Evolutionary conservation across 1,140 invertebrate species (phyloP).

Genomic region (Adoxophyes honmai): DNA sequence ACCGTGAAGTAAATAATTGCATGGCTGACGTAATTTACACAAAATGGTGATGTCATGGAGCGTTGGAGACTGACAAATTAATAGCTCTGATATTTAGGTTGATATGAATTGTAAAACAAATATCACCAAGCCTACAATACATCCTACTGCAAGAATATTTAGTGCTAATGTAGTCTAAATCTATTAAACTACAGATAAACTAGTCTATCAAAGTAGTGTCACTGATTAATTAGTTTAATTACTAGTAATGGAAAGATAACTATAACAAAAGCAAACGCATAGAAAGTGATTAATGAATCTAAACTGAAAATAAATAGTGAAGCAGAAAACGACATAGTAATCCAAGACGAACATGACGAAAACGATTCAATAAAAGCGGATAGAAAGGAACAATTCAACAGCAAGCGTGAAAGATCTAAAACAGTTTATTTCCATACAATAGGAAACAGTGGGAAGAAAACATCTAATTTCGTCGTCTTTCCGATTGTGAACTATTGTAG

Average conservation of each 20-base stretch:
- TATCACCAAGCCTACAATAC: not conserved
- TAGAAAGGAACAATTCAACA: slow-evolving; percentile 1
- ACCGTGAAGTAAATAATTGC: slow-evolving; percentile 11
- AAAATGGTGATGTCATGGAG: not conserved
- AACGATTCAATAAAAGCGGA: not conserved
- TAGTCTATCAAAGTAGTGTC: not conserved
- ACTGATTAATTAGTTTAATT: slow-evolving; percentile 2
- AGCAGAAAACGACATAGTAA: too few species aligned
- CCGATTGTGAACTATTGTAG: slow-evolving; percentile 6
- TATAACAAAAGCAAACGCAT: too few species aligned
- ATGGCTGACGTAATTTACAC: slow-evolving; percentile 1
- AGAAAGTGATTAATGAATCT: too few species aligned
- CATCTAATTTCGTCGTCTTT: not conserved
- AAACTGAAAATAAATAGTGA: too few species aligned
- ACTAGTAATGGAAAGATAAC: too few species aligned
- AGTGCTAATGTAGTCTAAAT: too few species aligned
- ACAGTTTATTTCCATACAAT: slow-evolving; percentile 11
- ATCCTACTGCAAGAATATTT: slow-evolving; percentile 2
- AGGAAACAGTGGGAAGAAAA: slow-evolving; percentile 13
- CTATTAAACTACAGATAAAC: too few species aligned
- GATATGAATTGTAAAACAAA: slow-evolving; percentile 9
- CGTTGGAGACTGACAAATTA: slow-evolving; percentile 3
- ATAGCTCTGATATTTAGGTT: not conserved
- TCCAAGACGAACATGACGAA: not conserved
- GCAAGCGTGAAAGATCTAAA: slow-evolving; percentile 3